Evolutionary conservation across 2,888 invertebrate species (phyloP).

Genomic region (Cataglyphis altisquamis): DNA sequence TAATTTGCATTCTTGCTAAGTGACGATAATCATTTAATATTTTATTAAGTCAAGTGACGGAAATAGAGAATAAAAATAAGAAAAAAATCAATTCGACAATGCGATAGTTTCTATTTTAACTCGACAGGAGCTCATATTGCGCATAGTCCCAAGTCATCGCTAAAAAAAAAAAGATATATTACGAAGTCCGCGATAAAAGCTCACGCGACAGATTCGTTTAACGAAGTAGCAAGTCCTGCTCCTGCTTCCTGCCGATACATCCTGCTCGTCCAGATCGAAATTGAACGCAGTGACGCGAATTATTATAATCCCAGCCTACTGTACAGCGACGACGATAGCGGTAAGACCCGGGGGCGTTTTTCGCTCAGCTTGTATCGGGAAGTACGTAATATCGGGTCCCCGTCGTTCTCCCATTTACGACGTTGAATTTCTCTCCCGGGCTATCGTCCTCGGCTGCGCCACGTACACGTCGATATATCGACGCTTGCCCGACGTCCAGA

Average conservation of each 20-base stretch:
- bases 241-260: constrained; percentile 54
- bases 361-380: constrained; percentile 46
- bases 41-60: background rate
- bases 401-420: constrained; percentile 60
- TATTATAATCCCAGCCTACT: constrained; percentile 82
- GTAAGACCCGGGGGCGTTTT: constrained; percentile 58
- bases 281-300: constrained; percentile 84
- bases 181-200: constrained; percentile 33
- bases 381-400: constrained; percentile 61
- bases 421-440: constrained; percentile 45
- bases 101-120: background rate
- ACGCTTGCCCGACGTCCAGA: constrained; percentile 53
- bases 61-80: background rate
- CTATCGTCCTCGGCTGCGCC: constrained; percentile 46
- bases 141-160: background rate
- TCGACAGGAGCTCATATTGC: background rate
- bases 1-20: background rate
- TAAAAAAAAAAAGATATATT: background rate
- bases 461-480: constrained; percentile 52
- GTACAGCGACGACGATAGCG: constrained; percentile 44
- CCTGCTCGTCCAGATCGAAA: constrained; percentile 80
- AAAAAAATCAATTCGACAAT: background rate
- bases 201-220: constrained; percentile 55
- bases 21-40: background rate
- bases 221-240: constrained; percentile 64